These are phyloP conservation scores for Siphamia tubifer DNA, from an alignment of 2,113 vertebrate genomes.

Conservation along the genomic window DNA sequence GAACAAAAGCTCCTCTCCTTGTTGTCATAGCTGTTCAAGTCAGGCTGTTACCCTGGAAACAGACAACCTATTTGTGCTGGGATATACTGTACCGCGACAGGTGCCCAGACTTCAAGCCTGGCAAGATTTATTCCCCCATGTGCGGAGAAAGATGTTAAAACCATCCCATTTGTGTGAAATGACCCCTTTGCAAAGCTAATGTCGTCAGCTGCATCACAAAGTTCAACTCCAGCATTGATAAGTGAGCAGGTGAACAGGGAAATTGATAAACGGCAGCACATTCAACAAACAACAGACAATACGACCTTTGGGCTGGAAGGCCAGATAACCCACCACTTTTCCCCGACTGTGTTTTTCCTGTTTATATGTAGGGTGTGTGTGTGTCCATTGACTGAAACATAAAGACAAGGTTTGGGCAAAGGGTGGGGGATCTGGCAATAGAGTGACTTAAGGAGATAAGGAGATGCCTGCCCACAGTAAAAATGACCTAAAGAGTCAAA, in stretches of 20 bases:
- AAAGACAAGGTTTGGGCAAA: not conserved
- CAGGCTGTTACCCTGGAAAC: not conserved
- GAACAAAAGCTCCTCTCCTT: not conserved
- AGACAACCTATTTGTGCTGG: not conserved
- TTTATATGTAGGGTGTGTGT: conserved; percentile 13
- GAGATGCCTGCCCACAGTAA: not conserved
- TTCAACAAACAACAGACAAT: conserved; percentile 41
- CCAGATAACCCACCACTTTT: conserved; percentile 27
- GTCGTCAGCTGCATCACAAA: conserved; percentile 42
- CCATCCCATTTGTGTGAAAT: not conserved
- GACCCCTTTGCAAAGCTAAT: too few species aligned
- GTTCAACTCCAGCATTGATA: conserved; percentile 60
- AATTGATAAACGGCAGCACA: conserved; percentile 5
- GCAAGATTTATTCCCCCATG: conserved; percentile 33
- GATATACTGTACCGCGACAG: not conserved
- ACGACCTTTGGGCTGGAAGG: conserved; percentile 61
- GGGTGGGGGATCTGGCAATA: not conserved
- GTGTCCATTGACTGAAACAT: not conserved
- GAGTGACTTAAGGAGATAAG: conserved; percentile 22
- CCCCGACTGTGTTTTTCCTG: not conserved
- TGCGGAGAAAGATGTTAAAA: too few species aligned
- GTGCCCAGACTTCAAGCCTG: not conserved
- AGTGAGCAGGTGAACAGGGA: conserved; percentile 47
- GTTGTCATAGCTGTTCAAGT: conserved; percentile 15
- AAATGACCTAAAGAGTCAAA: conserved; percentile 1